phyloP scores from a whole-genome alignment of 2,113 vertebrate species.

The Pao palembangensis region DNA sequence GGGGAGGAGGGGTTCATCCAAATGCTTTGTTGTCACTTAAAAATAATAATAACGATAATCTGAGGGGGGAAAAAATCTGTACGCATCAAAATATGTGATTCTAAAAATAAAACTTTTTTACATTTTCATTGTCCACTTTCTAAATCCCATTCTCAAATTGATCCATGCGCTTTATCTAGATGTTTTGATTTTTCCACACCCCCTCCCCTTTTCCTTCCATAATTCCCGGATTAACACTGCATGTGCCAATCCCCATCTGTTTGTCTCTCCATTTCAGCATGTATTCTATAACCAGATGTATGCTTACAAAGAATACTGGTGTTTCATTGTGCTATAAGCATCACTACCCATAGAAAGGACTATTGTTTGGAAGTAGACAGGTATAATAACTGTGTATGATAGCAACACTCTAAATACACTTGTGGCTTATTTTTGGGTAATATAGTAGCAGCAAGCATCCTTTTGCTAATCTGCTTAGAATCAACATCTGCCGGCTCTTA shows the following conservation, averaged over 20 bases:
- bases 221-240: constrained; percentile 55
- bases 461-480: constrained; percentile 53
- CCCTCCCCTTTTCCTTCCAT: constrained; percentile 8
- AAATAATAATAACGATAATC: too few relatives aligned
- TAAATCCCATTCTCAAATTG: constrained; percentile 5
- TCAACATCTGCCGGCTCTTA: constrained; percentile 53
- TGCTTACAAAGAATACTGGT: not conserved
- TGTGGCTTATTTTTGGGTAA: constrained; percentile 23
- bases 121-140: not conserved
- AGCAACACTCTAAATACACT: not conserved
- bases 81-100: not conserved
- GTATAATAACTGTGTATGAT: constrained; percentile 39
- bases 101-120: not conserved
- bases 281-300: not conserved
- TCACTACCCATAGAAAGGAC: not conserved
- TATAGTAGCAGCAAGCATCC: constrained; percentile 47
- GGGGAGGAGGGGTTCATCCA: too few relatives aligned
- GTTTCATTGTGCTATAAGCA: constrained; percentile 3
- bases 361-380: constrained; percentile 13
- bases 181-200: constrained; percentile 8
- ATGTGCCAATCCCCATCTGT: constrained; percentile 51
- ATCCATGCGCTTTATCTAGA: constrained; percentile 30
- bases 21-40: too few relatives aligned
- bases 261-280: constrained; percentile 10
- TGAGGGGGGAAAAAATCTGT: too few relatives aligned